These are phyloP conservation scores for Spatula versicolor DNA, from an alignment of 2,797 vertebrate species.

Conservation along the genomic window DNA sequence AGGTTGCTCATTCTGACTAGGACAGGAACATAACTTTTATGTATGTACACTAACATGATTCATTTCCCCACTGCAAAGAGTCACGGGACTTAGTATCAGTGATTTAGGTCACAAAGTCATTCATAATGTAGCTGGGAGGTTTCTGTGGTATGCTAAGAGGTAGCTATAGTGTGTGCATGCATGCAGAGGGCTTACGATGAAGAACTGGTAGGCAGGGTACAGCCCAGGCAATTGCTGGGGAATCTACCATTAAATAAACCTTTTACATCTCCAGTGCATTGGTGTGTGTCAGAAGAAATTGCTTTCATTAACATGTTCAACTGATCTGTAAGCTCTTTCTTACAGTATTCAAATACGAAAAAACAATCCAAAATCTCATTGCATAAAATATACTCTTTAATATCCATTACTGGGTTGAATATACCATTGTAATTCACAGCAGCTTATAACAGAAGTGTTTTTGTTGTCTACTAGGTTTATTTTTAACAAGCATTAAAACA, in stretches of 20 bases:
- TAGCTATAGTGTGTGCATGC: not conserved
- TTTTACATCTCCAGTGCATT: not conserved
- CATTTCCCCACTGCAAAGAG: not conserved
- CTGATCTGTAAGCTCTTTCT: not conserved
- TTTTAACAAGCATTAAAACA: conserved; percentile 47
- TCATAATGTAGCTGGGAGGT: not conserved
- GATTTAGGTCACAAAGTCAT: not conserved
- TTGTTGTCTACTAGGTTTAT: conserved; percentile 8
- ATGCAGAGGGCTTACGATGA: not conserved
- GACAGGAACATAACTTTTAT: not conserved
- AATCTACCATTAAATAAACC: not conserved
- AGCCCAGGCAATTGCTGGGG: not conserved
- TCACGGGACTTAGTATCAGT: not conserved
- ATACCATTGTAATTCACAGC: not conserved
- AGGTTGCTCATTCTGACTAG: not conserved
- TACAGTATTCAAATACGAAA: not conserved
- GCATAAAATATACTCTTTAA: conserved; percentile 19
- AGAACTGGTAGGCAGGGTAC: not conserved
- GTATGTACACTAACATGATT: not conserved
- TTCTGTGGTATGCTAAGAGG: not conserved
- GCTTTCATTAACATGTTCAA: conserved; percentile 30
- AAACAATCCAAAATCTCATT: not conserved
- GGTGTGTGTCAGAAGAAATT: not conserved
- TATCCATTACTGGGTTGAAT: not conserved
- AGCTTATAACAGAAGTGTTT: conserved; percentile 24